Base-by-base conservation (phyloP, 2,797 vertebrate species). In the Coregonus sp. region DNA sequence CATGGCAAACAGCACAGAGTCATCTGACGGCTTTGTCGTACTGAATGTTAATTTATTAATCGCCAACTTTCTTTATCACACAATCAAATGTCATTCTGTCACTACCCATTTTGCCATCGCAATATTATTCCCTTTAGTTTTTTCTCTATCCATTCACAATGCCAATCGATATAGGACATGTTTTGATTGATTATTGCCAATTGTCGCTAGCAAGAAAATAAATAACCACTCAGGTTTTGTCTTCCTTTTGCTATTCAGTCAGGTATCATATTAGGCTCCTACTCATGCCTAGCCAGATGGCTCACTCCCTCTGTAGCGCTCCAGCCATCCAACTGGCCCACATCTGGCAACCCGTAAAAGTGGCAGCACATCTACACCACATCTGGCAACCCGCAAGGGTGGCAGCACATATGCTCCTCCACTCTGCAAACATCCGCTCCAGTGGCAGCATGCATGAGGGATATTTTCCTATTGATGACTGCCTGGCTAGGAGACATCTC, bases 271-370 rank as follows among this genome's bases (percentile, higher is more conserved):
- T 29, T 25, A 63, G 20, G n/a, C 59, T 9, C 31, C 12, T 35
- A 15, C 66, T 35, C 14, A 33, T 68, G 31, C 31, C 65, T 15
- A 33, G 16, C 66, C 31, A 31, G 7, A 35, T 35, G 66, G 66
- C 66, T 68, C 12, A 31, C 31, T 68, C 72, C 76, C 31, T 33
- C 25, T 5, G 66, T 67, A 14, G 25, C 1, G 11, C 14, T 68
- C 29, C 66, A 15, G 66, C 33, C 25, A 72, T 72, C 70, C 70
- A 72, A 18, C 50, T 54, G 66, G 66, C 14, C 66, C 81, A 83
- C 86, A 84, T 88, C 83, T 83, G 82, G 81, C 84, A 87, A 81
- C 89, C 82, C 80, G 59, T 75, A 84, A 86, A 87, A 87, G 72
- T 31, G 73, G 77, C 84, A 76, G 79, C 86, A 80, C 88, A 91